A percentile compares a stretch with the other conserved stretches of the same genome.
Conservation (phyloP, 2,888 invertebrate genomes). For the Beris chalybata region DNA sequence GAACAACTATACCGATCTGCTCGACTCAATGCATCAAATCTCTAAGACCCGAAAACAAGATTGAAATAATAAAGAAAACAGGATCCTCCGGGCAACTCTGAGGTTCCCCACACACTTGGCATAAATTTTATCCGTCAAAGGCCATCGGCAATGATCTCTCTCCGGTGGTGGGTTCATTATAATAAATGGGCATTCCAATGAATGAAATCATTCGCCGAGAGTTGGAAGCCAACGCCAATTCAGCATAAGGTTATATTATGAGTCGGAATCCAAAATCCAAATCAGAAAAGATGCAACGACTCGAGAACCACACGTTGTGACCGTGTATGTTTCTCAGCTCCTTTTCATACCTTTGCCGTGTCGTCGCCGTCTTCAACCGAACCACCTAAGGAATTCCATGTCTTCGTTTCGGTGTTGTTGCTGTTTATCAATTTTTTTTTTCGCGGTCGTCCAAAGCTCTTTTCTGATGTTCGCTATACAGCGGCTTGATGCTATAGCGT, state of each 20-base stretch:
- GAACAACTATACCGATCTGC: too few relatives aligned
- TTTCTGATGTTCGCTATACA: too few relatives aligned
- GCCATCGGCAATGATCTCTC: slow-evolving; percentile 33
- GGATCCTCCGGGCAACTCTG: slow-evolving; percentile 1
- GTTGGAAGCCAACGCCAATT: neutral
- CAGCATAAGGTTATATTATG: neutral
- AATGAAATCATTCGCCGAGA: slow-evolving; percentile 33
- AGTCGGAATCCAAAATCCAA: slow-evolving; percentile 1
- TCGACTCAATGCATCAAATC: too few relatives aligned
- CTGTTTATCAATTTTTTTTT: too few relatives aligned
- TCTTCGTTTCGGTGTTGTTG: too few relatives aligned
- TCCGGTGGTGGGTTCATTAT: slow-evolving; percentile 25
- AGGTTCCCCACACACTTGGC: too few relatives aligned
- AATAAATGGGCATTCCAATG: slow-evolving; percentile 37
- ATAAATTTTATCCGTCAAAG: slow-evolving; percentile 13
- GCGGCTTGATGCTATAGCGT: neutral
- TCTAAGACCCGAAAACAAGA: too few relatives aligned
- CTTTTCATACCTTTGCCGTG: slow-evolving; percentile 5
- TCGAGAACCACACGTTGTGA: neutral
- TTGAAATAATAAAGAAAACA: neutral
- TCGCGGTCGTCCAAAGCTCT: too few relatives aligned
- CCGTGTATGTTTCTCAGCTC: slow-evolving; percentile 4
- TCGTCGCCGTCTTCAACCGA: neutral
- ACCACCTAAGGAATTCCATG: slow-evolving; percentile 5
- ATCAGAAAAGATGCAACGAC: neutral